These are phyloP conservation scores for Osmoderma eremita DNA, from an alignment of 2,888 invertebrate genomes.

Conservation along the genomic window DNA sequence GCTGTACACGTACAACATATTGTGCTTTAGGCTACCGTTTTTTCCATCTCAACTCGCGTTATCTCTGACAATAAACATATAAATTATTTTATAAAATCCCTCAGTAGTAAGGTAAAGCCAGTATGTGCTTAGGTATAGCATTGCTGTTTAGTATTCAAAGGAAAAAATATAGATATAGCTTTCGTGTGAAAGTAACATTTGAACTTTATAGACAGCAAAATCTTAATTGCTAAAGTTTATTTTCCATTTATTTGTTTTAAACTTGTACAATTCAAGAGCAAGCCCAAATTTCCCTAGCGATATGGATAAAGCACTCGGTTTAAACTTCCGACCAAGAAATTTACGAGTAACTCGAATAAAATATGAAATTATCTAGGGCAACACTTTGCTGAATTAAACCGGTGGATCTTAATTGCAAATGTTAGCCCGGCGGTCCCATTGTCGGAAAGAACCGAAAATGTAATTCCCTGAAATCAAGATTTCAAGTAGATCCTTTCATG, in stretches of 20 bases:
- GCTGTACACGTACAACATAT: neutral
- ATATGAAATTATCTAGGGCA: too few species aligned
- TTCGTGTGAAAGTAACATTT: too few species aligned
- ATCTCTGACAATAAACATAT: too few species aligned
- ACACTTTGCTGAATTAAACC: neutral
- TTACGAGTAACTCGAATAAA: too few species aligned
- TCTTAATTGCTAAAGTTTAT: neutral
- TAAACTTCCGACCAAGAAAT: too few species aligned
- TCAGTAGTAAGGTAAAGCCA: too few species aligned
- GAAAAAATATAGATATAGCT: too few species aligned
- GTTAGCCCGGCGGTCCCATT: neutral
- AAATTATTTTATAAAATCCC: too few species aligned
- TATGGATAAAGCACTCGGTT: neutral
- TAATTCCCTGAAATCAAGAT: conserved; percentile 4
- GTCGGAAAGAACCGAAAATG: neutral
- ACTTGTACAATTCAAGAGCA: neutral
- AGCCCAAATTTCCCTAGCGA: neutral
- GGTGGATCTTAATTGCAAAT: neutral
- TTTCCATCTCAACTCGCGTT: neutral
- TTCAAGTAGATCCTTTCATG: neutral
- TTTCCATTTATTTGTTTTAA: neutral
- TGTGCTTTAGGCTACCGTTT: neutral
- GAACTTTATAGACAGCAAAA: too few species aligned
- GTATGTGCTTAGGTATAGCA: too few species aligned
- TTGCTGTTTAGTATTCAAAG: too few species aligned